These are phyloP conservation scores for Scaeva pyrastri DNA, from an alignment of 2,888 invertebrate species.

Conservation along the genomic window DNA sequence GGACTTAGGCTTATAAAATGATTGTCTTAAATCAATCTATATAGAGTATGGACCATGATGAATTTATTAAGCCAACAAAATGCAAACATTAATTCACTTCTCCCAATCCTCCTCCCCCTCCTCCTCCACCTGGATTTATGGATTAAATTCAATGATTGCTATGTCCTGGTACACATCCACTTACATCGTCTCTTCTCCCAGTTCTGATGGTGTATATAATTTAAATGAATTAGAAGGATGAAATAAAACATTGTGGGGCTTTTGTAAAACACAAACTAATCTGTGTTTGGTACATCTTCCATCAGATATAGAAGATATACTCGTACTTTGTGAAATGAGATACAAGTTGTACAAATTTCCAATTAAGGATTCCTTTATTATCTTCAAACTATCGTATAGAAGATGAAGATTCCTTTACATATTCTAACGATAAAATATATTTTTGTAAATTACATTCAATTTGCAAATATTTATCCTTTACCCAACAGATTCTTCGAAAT, in stretches of 20 bases:
- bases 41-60: constrained; percentile 34
- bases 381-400: not conserved
- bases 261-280: not conserved
- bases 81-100: constrained; percentile 59
- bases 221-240: constrained; percentile 5
- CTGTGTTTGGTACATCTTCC: no score
- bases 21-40: not conserved
- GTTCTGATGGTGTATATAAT: no score
- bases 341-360: not conserved
- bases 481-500: not conserved
- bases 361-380: constrained; percentile 4
- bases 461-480: constrained; percentile 3
- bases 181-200: not conserved
- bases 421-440: not conserved
- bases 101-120: constrained; percentile 22
- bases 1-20: not conserved
- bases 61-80: constrained; percentile 48
- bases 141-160: constrained; percentile 59
- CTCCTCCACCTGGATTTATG: constrained; percentile 42
- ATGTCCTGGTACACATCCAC: not conserved
- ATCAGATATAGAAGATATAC: no score
- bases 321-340: not conserved
- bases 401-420: not conserved
- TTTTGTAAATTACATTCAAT: not conserved
- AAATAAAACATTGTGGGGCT: not conserved